Evolutionary conservation across 1,140 invertebrate genomes (phyloP).

Genomic region (Leptinotarsa lineolata): DNA sequence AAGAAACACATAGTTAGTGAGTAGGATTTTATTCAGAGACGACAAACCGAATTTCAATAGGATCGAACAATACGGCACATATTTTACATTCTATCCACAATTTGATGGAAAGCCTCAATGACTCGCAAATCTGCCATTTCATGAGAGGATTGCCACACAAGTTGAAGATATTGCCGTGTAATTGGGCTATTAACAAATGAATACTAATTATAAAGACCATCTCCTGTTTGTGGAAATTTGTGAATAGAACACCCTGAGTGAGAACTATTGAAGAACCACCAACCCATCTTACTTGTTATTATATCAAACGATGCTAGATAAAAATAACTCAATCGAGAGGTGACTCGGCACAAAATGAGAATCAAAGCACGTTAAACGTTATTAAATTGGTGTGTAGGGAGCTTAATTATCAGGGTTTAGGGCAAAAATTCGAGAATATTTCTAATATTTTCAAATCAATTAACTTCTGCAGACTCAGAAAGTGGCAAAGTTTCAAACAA

Average conservation of each 20-base stretch:
- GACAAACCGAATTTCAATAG: neutral
- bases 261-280: neutral
- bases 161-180: constrained; percentile 2
- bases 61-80: neutral
- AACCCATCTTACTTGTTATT: neutral
- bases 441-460: too few relatives aligned
- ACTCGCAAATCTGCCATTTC: too few relatives aligned
- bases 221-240: constrained; percentile 5
- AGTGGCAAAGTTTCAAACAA: too few relatives aligned
- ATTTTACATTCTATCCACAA: neutral
- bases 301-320: neutral
- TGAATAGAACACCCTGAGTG: neutral
- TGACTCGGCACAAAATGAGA: neutral
- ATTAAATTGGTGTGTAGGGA: too few relatives aligned
- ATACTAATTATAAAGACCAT: neutral
- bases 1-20: neutral
- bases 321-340: constrained; percentile 6
- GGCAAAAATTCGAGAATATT: too few relatives aligned
- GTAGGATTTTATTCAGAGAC: neutral
- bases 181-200: constrained; percentile 3
- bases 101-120: neutral
- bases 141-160: neutral
- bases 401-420: too few relatives aligned
- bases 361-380: neutral
- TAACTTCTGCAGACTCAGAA: too few relatives aligned